Base-by-base conservation (phyloP, 2,113 vertebrate species). In the Phrynosoma platyrhinos region DNA sequence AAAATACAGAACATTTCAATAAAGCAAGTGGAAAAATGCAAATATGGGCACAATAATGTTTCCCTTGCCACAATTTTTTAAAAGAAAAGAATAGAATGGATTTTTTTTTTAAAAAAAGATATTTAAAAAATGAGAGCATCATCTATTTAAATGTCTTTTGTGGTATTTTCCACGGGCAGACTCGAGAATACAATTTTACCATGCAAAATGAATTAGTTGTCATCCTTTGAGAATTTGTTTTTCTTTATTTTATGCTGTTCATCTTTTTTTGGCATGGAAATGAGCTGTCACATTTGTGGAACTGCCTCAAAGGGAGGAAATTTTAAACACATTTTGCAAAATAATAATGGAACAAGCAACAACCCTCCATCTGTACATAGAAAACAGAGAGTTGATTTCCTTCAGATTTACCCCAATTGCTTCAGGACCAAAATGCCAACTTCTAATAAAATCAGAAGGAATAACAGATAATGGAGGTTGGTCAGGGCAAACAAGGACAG, bases 241-340 rank as follows among this genome's bases (percentile, higher is more conserved):
- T 32, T 21, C 62, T 78, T 83, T 83, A 42, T 91, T 71, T 82
- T 93, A 47, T 75, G 81, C 79, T 71, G 7, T 79, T 87, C 76
- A n/a, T 9, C 14, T 47, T 80, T 89, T 82, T 85, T 88, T 87
- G 71, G 84, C 16, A 79, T 80, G 79, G 58, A 69, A 83, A 91
- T 7, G 13, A 81, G 62, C 86, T 87, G 13, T 72, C 91, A 30
- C 58, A 87, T n/a, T 47, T 88, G 66, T 69, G 72, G 75, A 58
- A 85, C 36, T 82, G 12, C 42, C 83, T 89, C 0, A 85, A 30
- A 27, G 30, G 10, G 47, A 92, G 79, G 36, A 47, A 74, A 64
- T 89, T 0, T 55, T 85, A 91, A 20, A 55, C 40, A 30, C 66
- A 72, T 53, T 81, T 88, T 83, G 82, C 76, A 23, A 85, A 72